These are phyloP conservation scores for Spea multiplicata DNA, from an alignment of 2,113 vertebrate genomes.

Conservation along the genomic window DNA sequence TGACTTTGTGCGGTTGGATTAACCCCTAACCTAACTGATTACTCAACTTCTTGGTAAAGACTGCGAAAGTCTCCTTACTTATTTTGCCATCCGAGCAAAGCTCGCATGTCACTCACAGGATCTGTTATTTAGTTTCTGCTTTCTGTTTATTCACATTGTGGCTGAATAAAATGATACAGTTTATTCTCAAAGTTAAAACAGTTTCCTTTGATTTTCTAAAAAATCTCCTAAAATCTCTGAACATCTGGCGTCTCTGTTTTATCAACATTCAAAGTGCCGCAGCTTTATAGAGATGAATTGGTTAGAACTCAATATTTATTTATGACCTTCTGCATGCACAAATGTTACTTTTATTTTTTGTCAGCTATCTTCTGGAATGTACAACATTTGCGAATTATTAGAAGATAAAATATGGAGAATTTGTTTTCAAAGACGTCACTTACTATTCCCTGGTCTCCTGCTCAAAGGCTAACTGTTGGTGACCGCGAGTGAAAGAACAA, in stretches of 20 bases:
- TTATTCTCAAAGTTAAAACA: conserved; percentile 7
- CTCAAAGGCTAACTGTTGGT: too few relatives aligned
- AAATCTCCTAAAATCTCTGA: conserved; percentile 17
- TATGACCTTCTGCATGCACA: conserved; percentile 37
- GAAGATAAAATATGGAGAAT: not conserved
- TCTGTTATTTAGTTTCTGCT: too few relatives aligned
- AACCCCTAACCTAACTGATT: too few relatives aligned
- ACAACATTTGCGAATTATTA: not conserved
- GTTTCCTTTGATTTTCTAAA: conserved; percentile 22
- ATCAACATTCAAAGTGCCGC: conserved; percentile 16
- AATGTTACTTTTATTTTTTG: conserved; percentile 6
- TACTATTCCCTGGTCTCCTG: too few relatives aligned
- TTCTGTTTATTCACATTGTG: too few relatives aligned
- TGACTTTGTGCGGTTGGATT: too few relatives aligned
- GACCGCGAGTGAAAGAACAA: too few relatives aligned
- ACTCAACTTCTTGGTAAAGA: too few relatives aligned
- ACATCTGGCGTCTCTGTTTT: conserved; percentile 44
- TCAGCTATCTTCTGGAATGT: not conserved
- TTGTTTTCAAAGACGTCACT: too few relatives aligned
- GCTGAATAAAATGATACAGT: not conserved
- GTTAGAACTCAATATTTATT: conserved; percentile 37
- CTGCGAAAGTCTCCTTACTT: too few relatives aligned
- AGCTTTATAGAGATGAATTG: conserved; percentile 26
- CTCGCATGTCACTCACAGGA: too few relatives aligned
- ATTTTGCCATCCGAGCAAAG: too few relatives aligned